A percentile compares a stretch with the other conserved stretches of the same genome.
phyloP scores from a whole-genome alignment of 1,140 invertebrate species.

The Zaprionus taronus region DNA sequence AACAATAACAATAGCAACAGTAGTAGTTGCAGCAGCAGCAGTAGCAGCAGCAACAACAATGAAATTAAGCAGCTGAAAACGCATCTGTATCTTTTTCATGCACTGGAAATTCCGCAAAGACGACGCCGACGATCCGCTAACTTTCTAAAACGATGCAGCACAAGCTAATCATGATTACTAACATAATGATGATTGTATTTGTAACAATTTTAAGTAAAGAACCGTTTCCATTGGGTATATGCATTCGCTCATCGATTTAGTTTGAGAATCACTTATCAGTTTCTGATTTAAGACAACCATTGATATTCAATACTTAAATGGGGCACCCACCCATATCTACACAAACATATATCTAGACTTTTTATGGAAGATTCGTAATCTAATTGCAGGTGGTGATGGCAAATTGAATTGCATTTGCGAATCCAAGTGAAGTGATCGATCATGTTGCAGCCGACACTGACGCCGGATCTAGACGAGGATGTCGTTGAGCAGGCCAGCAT shows the following conservation, averaged over 20 bases:
- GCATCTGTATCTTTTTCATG: conserved; percentile 81
- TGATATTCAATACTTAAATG: not conserved
- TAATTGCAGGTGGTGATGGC: conserved; percentile 60
- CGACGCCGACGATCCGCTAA: conserved; percentile 67
- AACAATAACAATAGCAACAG: conserved; percentile 25
- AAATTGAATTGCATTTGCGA: conserved; percentile 45
- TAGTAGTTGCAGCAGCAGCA: conserved; percentile 18
- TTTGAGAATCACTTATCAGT: not conserved
- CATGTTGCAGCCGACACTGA: conserved; percentile 66
- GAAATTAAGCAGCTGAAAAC: conserved; percentile 66
- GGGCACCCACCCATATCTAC: not conserved
- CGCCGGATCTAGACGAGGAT: conserved; percentile 34
- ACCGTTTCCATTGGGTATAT: not conserved
- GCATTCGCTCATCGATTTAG: not conserved
- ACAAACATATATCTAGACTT: not conserved
- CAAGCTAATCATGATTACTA: conserved; percentile 64
- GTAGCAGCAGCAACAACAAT: conserved; percentile 34
- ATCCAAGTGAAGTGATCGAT: conserved; percentile 10
- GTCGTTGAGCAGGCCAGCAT: conserved; percentile 17
- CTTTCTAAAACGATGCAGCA: conserved; percentile 76
- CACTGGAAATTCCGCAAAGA: conserved; percentile 78
- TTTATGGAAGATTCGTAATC: not conserved
- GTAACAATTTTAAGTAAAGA: conserved; percentile 1
- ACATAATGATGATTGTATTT: conserved; percentile 56
- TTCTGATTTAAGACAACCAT: not conserved